phyloP scores from a whole-genome alignment of 2,113 vertebrate genomes.

The Passerina amoena region DNA sequence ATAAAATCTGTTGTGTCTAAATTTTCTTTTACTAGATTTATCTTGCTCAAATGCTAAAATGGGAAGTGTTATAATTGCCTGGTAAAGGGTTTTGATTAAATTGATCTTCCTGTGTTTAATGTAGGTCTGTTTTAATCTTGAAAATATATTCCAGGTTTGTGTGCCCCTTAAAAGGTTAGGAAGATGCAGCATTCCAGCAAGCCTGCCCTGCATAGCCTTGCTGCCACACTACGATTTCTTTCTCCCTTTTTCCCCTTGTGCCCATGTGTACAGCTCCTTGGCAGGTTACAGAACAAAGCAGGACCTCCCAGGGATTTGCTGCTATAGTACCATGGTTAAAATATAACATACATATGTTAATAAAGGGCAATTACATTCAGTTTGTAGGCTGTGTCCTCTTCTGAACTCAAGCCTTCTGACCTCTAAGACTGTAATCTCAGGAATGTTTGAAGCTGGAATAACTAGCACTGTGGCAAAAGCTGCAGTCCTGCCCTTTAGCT shows the following conservation, averaged over 20 bases:
- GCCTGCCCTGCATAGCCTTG: not conserved
- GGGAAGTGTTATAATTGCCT: not conserved
- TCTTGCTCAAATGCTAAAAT: not conserved
- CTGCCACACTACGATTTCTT: rapidly evolving
- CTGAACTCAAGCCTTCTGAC: not conserved
- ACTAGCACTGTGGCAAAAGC: not conserved
- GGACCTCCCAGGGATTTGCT: not conserved
- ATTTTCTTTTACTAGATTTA: not conserved
- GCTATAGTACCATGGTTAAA: not conserved
- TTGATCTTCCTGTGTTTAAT: not conserved
- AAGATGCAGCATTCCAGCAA: not conserved
- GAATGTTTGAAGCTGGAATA: not conserved
- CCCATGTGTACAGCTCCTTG: not conserved
- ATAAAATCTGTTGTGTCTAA: not conserved
- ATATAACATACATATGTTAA: not conserved
- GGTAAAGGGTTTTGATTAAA: not conserved
- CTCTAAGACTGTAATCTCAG: slow-evolving; percentile 6
- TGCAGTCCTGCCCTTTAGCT: not conserved
- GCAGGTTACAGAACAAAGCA: not conserved
- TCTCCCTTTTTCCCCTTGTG: not conserved
- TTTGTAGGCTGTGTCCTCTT: not conserved
- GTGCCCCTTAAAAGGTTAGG: not conserved
- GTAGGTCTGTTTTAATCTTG: not conserved
- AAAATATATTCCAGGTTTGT: not conserved
- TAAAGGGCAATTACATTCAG: not conserved